Base-by-base conservation (phyloP, 2,888 invertebrate species). In the Drosophila nr. perissopoda region DNA sequence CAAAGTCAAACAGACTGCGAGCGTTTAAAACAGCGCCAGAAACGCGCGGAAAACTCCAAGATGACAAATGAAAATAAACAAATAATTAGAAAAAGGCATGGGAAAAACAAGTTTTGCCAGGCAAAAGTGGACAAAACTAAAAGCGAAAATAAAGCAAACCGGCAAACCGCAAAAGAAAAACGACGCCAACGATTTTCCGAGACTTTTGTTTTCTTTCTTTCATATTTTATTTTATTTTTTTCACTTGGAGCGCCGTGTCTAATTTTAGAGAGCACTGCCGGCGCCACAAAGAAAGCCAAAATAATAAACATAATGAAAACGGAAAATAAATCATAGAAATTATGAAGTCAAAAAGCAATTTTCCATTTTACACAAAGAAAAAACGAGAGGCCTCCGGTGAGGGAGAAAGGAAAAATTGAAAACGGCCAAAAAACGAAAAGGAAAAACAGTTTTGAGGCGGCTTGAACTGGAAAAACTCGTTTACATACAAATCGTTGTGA, bases 401-500 rank as follows among this genome's bases (percentile, higher is more conserved):
- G 70, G 57, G 73, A 76, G 86, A 86, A 83, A 88, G 74, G 76
- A 87, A 89, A 89, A 87, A 87, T 45, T 75, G 86, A 89, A 89
- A 89, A 85, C 73, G 82, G 82, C 73, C 81, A 69, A 80, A 87
- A 58, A 72, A 75, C 58, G 51, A 73, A 70, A 76, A 76, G 61
- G 80, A 87, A 87, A 83, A 82, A 67, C 68, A 53, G 54, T 61
- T 53, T 27, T 45, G 61, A 40, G 38, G 48, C 38, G 49, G 73
- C 57, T 56, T 68, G 21, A 25, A 90, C 90, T 84, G 87, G 90
- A 91, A 89, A 91, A 91, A 91, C 90, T 91, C 87, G 91, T 91
- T 91, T 91, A 92, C 92, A 91, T 92, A 92, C 92, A 91, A 92
- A 92, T 88, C 82, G 91, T 91, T 87, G 92, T 92, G 83, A 92